Evolutionary conservation across 30 jellyfish, hydroid and myxozoan genomes (phyloP).

Genomic region (Cassiopea andromeda): DNA sequence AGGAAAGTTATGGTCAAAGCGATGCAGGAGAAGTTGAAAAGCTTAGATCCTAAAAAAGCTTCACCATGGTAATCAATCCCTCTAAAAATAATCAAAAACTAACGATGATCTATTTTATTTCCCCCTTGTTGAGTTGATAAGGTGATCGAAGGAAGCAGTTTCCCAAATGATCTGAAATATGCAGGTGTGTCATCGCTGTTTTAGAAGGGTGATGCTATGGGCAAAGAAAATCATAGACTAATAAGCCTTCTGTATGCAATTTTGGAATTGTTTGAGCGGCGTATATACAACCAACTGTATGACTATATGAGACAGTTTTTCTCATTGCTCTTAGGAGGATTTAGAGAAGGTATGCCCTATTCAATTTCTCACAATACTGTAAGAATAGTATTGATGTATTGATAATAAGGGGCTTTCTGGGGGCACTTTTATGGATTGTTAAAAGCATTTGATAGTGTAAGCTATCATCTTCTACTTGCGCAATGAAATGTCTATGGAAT

Average conservation of each 20-base stretch:
- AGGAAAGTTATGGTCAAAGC: neutral
- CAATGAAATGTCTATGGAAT: neutral
- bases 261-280: slow-evolving; percentile 10
- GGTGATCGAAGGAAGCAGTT: neutral
- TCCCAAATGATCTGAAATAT: neutral
- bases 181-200: slow-evolving; percentile 8
- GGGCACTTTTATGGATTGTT: neutral
- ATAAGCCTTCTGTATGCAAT: slow-evolving; percentile 41
- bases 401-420: neutral
- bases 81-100: neutral
- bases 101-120: neutral
- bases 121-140: neutral
- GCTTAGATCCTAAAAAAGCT: neutral
- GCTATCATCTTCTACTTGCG: neutral
- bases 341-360: slow-evolving; percentile 2
- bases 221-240: slow-evolving; percentile 24
- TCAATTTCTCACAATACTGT: too few relatives aligned
- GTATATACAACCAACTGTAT: slow-evolving; percentile 7
- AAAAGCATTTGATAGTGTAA: neutral
- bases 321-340: slow-evolving; percentile 15
- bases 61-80: neutral
- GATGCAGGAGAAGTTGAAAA: neutral
- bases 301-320: too few relatives aligned
- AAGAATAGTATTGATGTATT: neutral
- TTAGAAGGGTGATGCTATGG: slow-evolving; percentile 5